These are phyloP conservation scores for Grammomys dolichurus DNA, from an alignment of 2,113 vertebrate genomes.

Conservation along the genomic window DNA sequence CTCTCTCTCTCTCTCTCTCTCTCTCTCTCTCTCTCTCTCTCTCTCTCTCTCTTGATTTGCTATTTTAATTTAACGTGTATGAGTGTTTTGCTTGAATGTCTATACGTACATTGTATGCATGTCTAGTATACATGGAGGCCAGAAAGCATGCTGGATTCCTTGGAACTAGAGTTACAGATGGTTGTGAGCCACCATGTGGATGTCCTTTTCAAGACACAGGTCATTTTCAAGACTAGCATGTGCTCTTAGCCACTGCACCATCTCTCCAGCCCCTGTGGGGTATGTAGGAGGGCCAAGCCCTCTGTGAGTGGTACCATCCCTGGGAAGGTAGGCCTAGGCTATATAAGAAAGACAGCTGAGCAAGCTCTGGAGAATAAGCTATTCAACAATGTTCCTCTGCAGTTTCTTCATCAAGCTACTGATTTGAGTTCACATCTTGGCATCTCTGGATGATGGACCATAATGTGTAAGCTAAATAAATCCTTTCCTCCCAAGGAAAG, in stretches of 20 bases:
- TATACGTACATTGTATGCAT: background rate
- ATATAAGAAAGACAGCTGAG: background rate
- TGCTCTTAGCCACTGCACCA: background rate
- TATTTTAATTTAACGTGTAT: background rate
- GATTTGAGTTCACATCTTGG: background rate
- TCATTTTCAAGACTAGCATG: background rate
- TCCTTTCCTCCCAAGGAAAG: background rate
- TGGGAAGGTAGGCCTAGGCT: background rate
- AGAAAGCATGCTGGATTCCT: background rate
- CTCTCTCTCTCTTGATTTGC: too few species aligned
- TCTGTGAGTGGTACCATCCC: background rate
- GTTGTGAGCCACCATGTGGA: background rate
- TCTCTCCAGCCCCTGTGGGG: background rate
- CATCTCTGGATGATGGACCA: background rate
- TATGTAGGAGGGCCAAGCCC: background rate
- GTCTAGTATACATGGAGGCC: background rate
- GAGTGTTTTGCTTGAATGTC: too few species aligned
- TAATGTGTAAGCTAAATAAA: background rate
- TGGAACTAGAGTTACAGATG: background rate
- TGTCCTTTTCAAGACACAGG: background rate
- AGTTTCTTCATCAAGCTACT: background rate
- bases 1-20: background rate
- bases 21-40: background rate
- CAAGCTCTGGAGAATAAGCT: background rate
- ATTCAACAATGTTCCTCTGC: background rate